Evolutionary conservation across 2,113 vertebrate species (phyloP).

Genomic region (Macroglossus sobrinus): DNA sequence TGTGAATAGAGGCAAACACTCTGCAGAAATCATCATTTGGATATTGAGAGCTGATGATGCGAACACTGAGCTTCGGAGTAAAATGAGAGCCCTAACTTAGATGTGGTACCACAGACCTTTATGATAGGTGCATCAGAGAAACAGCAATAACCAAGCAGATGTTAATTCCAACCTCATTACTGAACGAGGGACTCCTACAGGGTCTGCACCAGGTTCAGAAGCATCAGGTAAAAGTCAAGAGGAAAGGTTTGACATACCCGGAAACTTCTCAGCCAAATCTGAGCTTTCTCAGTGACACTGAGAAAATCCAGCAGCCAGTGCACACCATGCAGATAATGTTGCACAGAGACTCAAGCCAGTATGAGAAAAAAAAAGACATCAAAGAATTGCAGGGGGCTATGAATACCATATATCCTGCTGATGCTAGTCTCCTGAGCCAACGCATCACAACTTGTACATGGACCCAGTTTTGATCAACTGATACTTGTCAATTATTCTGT

Average conservation of each 20-base stretch:
- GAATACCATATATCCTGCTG: background rate
- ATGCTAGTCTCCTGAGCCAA: constrained; percentile 13
- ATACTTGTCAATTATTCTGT: background rate
- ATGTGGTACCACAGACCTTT: background rate
- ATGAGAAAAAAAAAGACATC: constrained; percentile 11
- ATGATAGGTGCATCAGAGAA: background rate
- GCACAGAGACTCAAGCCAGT: constrained; percentile 39
- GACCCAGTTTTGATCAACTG: background rate
- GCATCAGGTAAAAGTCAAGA: background rate
- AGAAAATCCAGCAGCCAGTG: constrained; percentile 53
- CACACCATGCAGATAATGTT: background rate
- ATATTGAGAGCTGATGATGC: background rate
- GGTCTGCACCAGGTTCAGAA: constrained; percentile 48
- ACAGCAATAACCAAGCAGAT: background rate
- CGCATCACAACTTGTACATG: background rate
- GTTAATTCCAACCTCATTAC: constrained; percentile 45
- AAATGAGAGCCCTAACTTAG: background rate
- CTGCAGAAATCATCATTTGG: background rate
- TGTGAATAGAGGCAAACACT: background rate
- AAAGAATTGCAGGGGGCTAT: background rate
- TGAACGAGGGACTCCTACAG: background rate
- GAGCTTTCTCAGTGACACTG: background rate
- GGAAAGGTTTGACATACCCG: constrained; percentile 30
- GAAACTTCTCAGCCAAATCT: constrained; percentile 58
- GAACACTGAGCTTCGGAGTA: background rate